phyloP scores from a whole-genome alignment of 2,113 vertebrate species.

The Egretta garzetta region DNA sequence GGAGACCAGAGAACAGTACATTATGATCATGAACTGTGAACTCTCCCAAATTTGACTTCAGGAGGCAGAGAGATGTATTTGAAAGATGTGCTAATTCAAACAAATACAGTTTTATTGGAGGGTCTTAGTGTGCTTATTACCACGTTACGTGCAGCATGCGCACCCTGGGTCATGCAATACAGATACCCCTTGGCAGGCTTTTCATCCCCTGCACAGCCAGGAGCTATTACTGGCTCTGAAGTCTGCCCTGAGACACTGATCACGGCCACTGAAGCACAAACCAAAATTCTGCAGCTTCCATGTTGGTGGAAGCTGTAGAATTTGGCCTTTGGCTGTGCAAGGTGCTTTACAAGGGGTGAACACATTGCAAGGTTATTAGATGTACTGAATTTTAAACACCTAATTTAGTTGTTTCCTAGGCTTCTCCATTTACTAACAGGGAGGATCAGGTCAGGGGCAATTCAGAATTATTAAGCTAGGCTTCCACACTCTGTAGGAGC shows the following conservation, averaged over 20 bases:
- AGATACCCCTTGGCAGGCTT: neutral
- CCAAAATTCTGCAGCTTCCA: neutral
- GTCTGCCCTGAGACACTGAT: neutral
- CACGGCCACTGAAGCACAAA: neutral
- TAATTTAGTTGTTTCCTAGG: neutral
- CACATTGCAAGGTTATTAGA: neutral
- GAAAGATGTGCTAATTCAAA: neutral
- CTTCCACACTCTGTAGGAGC: neutral
- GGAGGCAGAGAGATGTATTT: neutral
- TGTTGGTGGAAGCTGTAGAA: neutral
- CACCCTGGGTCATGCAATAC: neutral
- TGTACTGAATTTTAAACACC: neutral
- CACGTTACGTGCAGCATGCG: accelerated
- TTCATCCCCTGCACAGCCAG: neutral
- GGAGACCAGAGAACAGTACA: neutral
- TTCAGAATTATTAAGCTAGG: neutral
- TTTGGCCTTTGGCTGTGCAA: neutral
- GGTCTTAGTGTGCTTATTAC: neutral
- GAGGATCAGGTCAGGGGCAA: neutral
- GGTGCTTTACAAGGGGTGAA: neutral
- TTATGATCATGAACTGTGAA: neutral
- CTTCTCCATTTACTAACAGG: neutral
- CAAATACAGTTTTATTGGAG: neutral
- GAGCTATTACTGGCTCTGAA: neutral
- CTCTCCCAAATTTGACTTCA: neutral